Evolutionary conservation across 2,797 vertebrate species (phyloP).

Genomic region (Gallinago nigripennis): DNA sequence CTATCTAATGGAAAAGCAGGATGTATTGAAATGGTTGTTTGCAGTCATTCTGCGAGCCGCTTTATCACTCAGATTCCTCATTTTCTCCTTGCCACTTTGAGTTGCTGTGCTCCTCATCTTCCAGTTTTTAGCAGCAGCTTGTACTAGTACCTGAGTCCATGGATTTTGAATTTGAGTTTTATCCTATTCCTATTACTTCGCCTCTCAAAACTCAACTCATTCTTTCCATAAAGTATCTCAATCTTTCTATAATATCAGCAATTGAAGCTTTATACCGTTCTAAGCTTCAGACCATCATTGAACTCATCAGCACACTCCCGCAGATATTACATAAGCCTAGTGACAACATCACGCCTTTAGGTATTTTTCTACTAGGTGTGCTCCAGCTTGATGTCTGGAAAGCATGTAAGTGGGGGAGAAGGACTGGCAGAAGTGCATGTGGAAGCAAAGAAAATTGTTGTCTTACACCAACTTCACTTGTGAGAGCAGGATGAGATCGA

Average conservation of each 20-base stretch:
- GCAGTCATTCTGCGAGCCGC: background rate
- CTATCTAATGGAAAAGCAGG: background rate
- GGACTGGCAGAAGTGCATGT: background rate
- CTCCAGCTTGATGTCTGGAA: background rate
- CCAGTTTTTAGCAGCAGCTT: background rate
- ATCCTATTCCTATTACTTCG: background rate
- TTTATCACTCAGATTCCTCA: background rate
- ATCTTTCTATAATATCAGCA: background rate
- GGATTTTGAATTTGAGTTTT: background rate
- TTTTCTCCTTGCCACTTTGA: background rate
- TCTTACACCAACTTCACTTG: background rate
- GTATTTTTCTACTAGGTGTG: background rate
- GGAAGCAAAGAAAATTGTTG: background rate
- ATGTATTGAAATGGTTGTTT: background rate
- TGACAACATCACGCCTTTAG: background rate
- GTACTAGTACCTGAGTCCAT: background rate
- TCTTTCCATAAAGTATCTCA: background rate
- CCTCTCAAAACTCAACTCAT: background rate
- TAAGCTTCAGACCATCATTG: background rate
- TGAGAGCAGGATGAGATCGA: background rate
- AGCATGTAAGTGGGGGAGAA: background rate
- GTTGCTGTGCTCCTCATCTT: background rate
- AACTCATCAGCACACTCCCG: background rate
- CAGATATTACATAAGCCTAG: background rate
- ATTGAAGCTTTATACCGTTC: background rate